phyloP scores from a whole-genome alignment of 2,113 vertebrate genomes.

The Psilopsiagon aurifrons region DNA sequence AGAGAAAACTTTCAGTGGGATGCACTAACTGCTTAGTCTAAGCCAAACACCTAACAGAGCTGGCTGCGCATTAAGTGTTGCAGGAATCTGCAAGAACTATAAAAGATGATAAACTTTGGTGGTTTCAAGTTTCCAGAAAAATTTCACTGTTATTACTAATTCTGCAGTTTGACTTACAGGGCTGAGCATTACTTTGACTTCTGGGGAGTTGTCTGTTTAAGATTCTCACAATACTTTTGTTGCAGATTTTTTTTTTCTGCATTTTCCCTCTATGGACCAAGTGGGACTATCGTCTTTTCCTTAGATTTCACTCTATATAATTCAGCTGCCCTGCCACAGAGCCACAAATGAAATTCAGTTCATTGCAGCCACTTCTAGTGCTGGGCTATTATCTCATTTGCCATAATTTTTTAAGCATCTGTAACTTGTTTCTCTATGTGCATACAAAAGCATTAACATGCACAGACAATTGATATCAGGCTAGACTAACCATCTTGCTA shows the following conservation, averaged over 20 bases:
- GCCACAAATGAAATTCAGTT: not conserved
- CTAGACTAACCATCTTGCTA: not conserved
- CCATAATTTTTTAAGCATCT: not conserved
- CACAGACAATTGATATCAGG: not conserved
- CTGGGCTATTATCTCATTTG: not conserved
- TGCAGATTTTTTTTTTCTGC: not conserved
- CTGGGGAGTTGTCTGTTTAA: not conserved
- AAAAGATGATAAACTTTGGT: not conserved
- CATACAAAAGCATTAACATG: not conserved
- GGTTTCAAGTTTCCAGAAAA: not conserved
- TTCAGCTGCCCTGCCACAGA: not conserved
- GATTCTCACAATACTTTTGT: not conserved
- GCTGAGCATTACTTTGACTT: not conserved
- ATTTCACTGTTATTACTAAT: not conserved
- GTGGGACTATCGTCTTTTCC: not conserved
- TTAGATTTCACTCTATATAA: not conserved
- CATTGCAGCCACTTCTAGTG: not conserved
- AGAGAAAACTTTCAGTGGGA: not conserved
- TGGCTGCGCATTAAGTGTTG: not conserved
- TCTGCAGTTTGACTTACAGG: not conserved
- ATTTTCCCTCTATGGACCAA: not conserved
- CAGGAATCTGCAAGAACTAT: not conserved
- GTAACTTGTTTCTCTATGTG: not conserved
- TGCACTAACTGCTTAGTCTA: not conserved
- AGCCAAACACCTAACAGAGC: not conserved